Conservation (phyloP, 2,888 invertebrate genomes). For the Bhutanitis thaidina region DNA sequence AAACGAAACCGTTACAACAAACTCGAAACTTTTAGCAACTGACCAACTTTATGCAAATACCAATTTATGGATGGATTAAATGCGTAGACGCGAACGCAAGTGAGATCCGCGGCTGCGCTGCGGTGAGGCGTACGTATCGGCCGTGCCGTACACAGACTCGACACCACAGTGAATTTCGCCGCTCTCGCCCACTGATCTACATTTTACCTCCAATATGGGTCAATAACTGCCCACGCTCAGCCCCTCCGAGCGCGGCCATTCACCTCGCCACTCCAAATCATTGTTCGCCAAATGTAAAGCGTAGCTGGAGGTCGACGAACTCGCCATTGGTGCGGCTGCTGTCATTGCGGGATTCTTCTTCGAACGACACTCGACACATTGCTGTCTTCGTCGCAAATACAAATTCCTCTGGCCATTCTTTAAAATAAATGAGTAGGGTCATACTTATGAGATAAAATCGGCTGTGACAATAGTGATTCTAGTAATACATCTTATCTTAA, state of each 20-base stretch:
- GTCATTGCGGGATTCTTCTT: constrained; percentile 60
- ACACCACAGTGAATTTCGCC: constrained; percentile 72
- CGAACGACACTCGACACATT: constrained; percentile 69
- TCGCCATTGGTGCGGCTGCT: constrained; percentile 57
- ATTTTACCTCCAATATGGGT: constrained; percentile 79
- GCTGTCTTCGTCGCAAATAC: constrained; percentile 49
- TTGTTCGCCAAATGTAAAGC: constrained; percentile 78
- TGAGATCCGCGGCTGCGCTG: constrained; percentile 20
- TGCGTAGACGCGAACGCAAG: constrained; percentile 1
- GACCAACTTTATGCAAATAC: constrained; percentile 13
- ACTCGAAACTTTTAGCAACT: constrained; percentile 7
- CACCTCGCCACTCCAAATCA: constrained; percentile 79
- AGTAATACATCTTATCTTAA: background rate
- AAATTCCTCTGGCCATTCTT: constrained; percentile 51
- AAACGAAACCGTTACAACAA: constrained; percentile 10
- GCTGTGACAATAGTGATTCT: background rate
- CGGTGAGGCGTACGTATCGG: constrained; percentile 22
- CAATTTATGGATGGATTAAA: constrained; percentile 8
- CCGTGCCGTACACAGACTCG: constrained; percentile 32
- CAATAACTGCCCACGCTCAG: constrained; percentile 80
- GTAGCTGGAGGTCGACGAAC: constrained; percentile 65
- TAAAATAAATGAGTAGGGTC: constrained; percentile 14
- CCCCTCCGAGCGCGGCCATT: constrained; percentile 74
- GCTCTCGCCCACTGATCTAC: constrained; percentile 81
- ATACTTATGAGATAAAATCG: background rate